Evolutionary conservation across 2,888 invertebrate species (phyloP).

Genomic region (Melieria omissa): DNA sequence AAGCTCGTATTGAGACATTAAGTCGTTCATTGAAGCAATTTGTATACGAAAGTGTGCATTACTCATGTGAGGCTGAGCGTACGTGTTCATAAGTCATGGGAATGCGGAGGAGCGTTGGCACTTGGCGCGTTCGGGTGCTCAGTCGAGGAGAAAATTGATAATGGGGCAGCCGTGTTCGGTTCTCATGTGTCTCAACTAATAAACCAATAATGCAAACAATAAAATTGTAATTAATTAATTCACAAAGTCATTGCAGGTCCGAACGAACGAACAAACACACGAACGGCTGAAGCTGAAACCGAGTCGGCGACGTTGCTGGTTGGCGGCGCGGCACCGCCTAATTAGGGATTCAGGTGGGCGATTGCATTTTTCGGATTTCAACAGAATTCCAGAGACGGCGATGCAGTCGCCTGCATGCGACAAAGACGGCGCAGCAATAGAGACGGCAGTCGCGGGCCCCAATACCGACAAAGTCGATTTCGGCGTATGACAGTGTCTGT

Average conservation of each 20-base stretch:
- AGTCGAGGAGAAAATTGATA: slow-evolving; percentile 22
- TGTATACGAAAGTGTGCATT: slow-evolving; percentile 7
- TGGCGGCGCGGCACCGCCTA: slow-evolving; percentile 45
- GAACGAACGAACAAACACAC: background rate
- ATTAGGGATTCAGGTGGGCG: slow-evolving; percentile 50
- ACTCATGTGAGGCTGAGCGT: slow-evolving; percentile 34
- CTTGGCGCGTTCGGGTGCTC: slow-evolving; percentile 14
- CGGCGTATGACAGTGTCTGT: slow-evolving; percentile 22
- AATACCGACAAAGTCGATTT: background rate
- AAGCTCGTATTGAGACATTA: slow-evolving; percentile 58
- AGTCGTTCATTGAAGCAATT: slow-evolving; percentile 60
- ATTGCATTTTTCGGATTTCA: slow-evolving; percentile 49
- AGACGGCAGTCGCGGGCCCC: background rate
- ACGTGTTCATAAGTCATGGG: slow-evolving; percentile 64
- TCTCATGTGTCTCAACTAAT: slow-evolving; percentile 31
- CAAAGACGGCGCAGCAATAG: background rate
- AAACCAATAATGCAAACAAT: slow-evolving; percentile 31
- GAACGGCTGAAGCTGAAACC: slow-evolving; percentile 3
- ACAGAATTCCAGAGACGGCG: slow-evolving; percentile 20
- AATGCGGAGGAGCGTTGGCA: slow-evolving; percentile 44
- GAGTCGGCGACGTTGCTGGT: background rate
- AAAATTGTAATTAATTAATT: slow-evolving; percentile 39
- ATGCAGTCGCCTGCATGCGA: slow-evolving; percentile 19
- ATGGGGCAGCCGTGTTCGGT: slow-evolving; percentile 6
- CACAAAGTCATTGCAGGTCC: slow-evolving; percentile 23